A percentile compares a stretch with the other conserved stretches of the same genome.
Conservation (phyloP, 2,888 invertebrate genomes). For the Entomobrya multifasciata region DNA sequence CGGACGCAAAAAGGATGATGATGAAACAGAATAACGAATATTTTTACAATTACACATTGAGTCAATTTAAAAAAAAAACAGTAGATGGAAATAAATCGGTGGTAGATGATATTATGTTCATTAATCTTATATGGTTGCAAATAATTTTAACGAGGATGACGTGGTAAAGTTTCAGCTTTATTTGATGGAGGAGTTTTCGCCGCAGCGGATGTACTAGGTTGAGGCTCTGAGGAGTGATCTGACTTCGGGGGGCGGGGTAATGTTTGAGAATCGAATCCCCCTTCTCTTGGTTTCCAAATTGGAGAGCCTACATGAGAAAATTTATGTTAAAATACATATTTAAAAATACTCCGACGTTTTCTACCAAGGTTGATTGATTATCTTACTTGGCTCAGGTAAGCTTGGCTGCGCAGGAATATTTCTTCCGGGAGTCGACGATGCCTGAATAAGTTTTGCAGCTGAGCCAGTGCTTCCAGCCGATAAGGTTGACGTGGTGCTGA, state of each 20-base stretch:
- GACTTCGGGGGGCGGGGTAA: constrained; percentile 83
- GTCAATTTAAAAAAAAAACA: too few relatives aligned
- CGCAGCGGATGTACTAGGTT: constrained; percentile 74
- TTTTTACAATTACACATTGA: too few relatives aligned
- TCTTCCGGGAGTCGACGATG: constrained; percentile 81
- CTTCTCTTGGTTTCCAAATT: constrained; percentile 98
- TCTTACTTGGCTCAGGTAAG: constrained; percentile 80
- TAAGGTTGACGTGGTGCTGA: constrained; percentile 94
- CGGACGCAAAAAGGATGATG: constrained; percentile 50
- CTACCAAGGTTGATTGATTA: too few relatives aligned
- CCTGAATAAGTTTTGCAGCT: constrained; percentile 82
- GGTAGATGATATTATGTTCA: too few relatives aligned
- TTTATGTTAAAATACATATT: constrained; percentile 82
- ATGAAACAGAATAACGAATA: too few relatives aligned
- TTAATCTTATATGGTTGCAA: too few relatives aligned
- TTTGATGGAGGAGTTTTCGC: constrained; percentile 64
- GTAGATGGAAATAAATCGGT: too few relatives aligned
- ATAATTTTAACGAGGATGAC: constrained; percentile 68
- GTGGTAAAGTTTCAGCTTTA: constrained; percentile 74
- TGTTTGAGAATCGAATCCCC: constrained; percentile 85
- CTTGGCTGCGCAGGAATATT: constrained; percentile 71
- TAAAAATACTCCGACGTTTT: too few relatives aligned
- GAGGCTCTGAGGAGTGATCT: constrained; percentile 73
- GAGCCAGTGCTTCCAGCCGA: constrained; percentile 89
- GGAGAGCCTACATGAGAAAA: constrained; percentile 99